These are phyloP conservation scores for Emydura subglobosa DNA, from an alignment of 2,113 vertebrate genomes.

Conservation along the genomic window DNA sequence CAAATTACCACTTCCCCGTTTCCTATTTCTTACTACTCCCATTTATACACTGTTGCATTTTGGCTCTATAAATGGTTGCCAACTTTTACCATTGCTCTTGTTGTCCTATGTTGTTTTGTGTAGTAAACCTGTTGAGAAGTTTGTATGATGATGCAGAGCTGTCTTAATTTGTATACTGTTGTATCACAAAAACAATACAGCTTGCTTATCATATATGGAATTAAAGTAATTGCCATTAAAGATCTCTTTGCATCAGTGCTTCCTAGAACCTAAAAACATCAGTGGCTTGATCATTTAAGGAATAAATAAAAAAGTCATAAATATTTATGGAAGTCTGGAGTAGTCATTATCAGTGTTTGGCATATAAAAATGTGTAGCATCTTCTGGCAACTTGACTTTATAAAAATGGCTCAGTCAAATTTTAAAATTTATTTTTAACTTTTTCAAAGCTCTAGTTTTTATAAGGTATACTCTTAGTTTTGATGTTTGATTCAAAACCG, in stretches of 20 bases:
- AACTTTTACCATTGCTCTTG: fast-evolving
- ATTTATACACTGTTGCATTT: not conserved
- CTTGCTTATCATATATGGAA: not conserved
- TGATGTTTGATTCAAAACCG: not conserved
- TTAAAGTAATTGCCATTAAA: not conserved
- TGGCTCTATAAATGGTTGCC: fast-evolving
- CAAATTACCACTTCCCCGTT: not conserved
- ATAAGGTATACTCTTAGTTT: not conserved
- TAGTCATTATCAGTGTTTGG: not conserved
- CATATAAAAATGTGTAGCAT: not conserved
- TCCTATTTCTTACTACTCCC: not conserved
- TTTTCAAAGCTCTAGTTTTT: not conserved
- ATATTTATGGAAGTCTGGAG: not conserved
- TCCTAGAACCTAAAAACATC: not conserved
- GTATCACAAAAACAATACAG: not conserved
- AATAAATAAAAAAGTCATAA: not conserved
- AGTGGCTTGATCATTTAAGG: not conserved
- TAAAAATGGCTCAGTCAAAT: not conserved
- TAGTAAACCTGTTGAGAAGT: not conserved
- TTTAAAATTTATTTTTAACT: not conserved
- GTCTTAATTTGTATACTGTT: not conserved
- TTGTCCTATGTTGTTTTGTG: not conserved
- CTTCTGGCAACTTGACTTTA: not conserved
- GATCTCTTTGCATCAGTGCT: not conserved
- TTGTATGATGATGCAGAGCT: not conserved